phyloP scores from a whole-genome alignment of 2,797 vertebrate species.

The Spea hammondii region DNA sequence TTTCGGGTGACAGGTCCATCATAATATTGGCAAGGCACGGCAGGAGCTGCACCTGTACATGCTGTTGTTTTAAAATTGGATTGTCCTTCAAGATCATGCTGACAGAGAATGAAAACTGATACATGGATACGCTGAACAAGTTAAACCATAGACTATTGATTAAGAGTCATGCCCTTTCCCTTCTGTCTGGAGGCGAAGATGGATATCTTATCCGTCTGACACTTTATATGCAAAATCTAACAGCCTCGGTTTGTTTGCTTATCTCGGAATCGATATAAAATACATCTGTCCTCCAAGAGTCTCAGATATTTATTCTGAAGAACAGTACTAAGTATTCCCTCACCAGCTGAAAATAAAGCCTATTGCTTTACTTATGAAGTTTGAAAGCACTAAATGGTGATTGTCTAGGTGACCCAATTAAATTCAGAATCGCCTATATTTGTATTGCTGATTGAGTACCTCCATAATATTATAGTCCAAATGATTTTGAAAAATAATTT shows the following conservation, averaged over 20 bases:
- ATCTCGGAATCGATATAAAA: conserved; percentile 33
- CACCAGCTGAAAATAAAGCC: background rate
- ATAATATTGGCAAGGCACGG: background rate
- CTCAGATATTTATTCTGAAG: background rate
- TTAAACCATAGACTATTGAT: conserved; percentile 46
- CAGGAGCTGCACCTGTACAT: background rate
- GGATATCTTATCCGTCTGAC: conserved; percentile 34
- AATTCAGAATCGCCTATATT: conserved; percentile 3
- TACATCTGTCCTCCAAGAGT: conserved; percentile 23
- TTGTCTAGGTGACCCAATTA: background rate
- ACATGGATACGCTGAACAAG: conserved; percentile 43
- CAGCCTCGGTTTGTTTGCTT: conserved; percentile 23
- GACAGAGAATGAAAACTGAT: conserved; percentile 36
- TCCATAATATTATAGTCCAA: no score
- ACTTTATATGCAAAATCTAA: conserved; percentile 42
- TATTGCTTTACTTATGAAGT: background rate
- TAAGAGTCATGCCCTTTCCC: conserved; percentile 20
- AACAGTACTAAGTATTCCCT: background rate
- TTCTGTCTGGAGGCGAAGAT: conserved; percentile 1
- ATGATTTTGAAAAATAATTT: background rate
- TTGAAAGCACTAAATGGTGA: background rate
- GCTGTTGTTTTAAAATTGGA: conserved; percentile 31
- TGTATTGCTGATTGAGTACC: no score
- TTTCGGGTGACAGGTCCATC: no score
- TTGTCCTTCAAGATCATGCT: conserved; percentile 34